These are phyloP conservation scores for Acyrthosiphon pisum DNA, from an alignment of 1,140 invertebrate species.

Conservation along the genomic window DNA sequence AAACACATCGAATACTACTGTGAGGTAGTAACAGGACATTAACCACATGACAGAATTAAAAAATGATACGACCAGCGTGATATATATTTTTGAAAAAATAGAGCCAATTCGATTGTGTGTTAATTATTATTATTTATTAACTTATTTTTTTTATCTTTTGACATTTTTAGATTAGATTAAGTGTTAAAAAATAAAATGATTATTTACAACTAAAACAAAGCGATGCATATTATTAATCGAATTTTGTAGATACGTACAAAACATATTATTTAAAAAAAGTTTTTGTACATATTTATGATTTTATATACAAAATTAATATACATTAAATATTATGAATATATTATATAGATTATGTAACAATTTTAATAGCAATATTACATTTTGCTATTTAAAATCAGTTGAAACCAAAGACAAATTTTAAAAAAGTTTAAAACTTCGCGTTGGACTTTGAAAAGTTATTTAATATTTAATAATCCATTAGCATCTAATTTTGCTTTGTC, in stretches of 20 bases:
- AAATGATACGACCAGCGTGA: not conserved
- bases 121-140: conserved; percentile 3
- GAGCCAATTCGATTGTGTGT: not conserved
- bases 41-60: not conserved
- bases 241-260: not conserved
- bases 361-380: not conserved
- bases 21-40: not conserved
- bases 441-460: not conserved
- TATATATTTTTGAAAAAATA: conserved; percentile 26
- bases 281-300: conserved; percentile 1
- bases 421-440: not conserved
- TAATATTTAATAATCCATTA: conserved; percentile 8
- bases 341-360: not conserved
- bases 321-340: not conserved
- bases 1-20: not conserved
- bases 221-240: conserved; percentile 10
- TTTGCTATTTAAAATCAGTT: conserved; percentile 20
- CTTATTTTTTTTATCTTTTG: not conserved
- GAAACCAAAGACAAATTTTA: not conserved
- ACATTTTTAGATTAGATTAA: not conserved
- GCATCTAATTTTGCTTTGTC: not conserved
- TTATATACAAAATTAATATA: not conserved
- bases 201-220: not conserved
- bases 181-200: not conserved
- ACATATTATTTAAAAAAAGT: not conserved